Evolutionary conservation across 2,113 vertebrate species (phyloP).

Genomic region (Trogon melanurus): DNA sequence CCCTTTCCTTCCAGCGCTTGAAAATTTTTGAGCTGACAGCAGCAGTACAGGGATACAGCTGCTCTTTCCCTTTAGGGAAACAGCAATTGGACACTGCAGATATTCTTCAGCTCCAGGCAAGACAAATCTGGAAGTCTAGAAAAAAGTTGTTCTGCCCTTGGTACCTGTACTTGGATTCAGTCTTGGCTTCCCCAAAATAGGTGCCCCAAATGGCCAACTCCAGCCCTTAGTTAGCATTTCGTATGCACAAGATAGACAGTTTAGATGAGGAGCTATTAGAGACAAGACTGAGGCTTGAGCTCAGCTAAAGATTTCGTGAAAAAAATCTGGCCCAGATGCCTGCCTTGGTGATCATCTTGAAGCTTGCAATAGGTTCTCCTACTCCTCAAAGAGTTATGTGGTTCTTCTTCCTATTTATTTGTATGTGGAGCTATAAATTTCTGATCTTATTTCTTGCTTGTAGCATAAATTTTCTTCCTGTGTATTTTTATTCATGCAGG

Average conservation of each 20-base stretch:
- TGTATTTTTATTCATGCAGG: not conserved
- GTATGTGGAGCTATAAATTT: not conserved
- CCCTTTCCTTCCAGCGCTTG: not conserved
- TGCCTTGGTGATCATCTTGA: not conserved
- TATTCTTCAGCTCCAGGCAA: not conserved
- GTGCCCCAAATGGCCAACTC: not conserved
- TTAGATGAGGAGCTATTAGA: not conserved
- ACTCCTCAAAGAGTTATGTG: not conserved
- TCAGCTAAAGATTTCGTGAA: not conserved
- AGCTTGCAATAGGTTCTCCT: not conserved
- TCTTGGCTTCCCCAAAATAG: not conserved
- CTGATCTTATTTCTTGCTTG: not conserved
- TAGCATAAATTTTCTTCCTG: not conserved
- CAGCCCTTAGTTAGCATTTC: not conserved
- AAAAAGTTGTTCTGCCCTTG: not conserved
- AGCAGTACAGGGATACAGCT: not conserved
- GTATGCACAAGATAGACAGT: not conserved
- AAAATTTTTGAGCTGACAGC: not conserved
- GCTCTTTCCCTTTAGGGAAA: not conserved
- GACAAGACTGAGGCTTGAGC: not conserved
- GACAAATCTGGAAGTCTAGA: not conserved
- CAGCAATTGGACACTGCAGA: not conserved
- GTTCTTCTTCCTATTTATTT: not conserved
- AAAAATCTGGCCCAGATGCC: not conserved
- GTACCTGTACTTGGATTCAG: not conserved